A percentile compares a stretch with the other conserved stretches of the same genome.
Evolutionary conservation across 2,797 vertebrate genomes (phyloP).

Genomic region (Oreochromis grahami): DNA sequence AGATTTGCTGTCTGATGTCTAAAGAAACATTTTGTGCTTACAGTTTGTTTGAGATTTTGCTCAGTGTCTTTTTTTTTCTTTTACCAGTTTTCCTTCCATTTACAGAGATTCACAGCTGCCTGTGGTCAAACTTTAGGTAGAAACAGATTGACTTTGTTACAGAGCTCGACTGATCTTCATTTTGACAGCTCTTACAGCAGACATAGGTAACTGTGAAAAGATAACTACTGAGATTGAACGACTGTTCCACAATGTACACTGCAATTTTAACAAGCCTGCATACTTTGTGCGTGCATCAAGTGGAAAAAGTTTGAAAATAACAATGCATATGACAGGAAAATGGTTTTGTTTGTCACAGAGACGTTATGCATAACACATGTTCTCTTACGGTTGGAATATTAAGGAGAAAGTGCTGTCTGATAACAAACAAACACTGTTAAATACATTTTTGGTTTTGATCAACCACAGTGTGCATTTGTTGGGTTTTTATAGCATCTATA

Average conservation of each 20-base stretch:
- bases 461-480: background rate
- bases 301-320: slow-evolving; percentile 21
- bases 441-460: background rate
- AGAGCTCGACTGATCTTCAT: slow-evolving; percentile 1
- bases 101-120: background rate
- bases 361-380: background rate
- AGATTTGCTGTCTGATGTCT: background rate
- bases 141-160: slow-evolving; percentile 2
- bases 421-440: background rate
- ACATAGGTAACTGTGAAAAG: slow-evolving; percentile 23
- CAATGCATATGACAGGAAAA: slow-evolving; percentile 30
- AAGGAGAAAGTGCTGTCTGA: background rate
- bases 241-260: background rate
- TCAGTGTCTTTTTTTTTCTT: background rate
- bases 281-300: slow-evolving; percentile 2
- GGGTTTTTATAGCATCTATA: background rate
- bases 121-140: background rate
- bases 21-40: background rate
- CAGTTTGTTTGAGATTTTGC: background rate
- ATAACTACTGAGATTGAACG: slow-evolving; percentile 24
- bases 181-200: slow-evolving; percentile 20
- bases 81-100: background rate
- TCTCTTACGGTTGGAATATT: background rate
- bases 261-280: slow-evolving; percentile 20
- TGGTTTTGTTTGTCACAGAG: slow-evolving; percentile 10